Base-by-base conservation (phyloP, 2,797 vertebrate genomes). In the Sphenodon punctatus region DNA sequence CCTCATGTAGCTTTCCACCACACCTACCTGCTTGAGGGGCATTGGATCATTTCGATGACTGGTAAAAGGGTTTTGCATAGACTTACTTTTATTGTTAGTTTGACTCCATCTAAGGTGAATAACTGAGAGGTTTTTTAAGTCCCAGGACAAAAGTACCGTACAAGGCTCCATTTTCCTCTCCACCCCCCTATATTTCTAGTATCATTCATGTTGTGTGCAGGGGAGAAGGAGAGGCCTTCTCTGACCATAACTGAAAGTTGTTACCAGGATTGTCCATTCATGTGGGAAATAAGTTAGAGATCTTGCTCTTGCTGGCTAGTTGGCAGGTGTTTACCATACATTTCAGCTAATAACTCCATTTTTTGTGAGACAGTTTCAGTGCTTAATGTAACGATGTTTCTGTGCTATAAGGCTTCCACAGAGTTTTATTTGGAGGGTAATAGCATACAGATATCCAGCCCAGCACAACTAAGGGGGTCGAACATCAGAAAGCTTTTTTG, bases 401-500 rank as follows among this genome's bases (percentile, higher is more conserved):
- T 39, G 3, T 30, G 39, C 55, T 55, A 25, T 58, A 0, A 0
- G 60, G 30, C 30, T 75, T 72, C 63, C 61, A 9, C 74, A 71
- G 76, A 38, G 84, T 71, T 87, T 71, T 43, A 77, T 64, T 61
- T 41, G 64, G 75, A 78, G 68, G 39, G 46, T 46, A 17, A 11
- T 22, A 27, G 36, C 45, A 73, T 65, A 89, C 90, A 27, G 71
- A 79, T 51, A 72, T 7, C n/a, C n/a, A 34, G 69, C 63, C 59
- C 49, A 68, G 66, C 74, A 90, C 71, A 77, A 43, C 2, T 65
- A 55, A 17, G 69, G 67, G 45, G 32, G n/a, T 85, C 4, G 11
- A 59, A 17, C 69, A 78, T 55, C 63, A 38, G 38, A 8, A 10
- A 38, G 38, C 38, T 8, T 38, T 46, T 61, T 71, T 51, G 83